Conservation (phyloP, 2,888 invertebrate species). For the Galerucella pusilla region DNA sequence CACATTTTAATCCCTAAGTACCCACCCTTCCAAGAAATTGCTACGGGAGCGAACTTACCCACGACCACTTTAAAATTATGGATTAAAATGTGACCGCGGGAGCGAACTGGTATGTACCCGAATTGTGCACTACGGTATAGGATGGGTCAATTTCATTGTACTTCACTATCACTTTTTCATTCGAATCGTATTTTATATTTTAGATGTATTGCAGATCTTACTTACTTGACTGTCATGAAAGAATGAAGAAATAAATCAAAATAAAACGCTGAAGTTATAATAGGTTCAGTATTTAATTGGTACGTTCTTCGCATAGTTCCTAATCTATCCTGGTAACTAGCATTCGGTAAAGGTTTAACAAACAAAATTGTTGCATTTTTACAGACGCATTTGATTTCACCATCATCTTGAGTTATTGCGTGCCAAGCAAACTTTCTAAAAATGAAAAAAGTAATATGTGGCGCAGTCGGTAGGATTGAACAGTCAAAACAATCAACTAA, state of each 20-base stretch:
- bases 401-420: constrained; percentile 86
- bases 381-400: constrained; percentile 79
- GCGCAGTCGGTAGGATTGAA: neutral
- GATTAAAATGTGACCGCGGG: too few relatives aligned
- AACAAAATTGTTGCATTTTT: constrained; percentile 82
- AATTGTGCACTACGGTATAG: too few relatives aligned
- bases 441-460: neutral
- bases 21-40: too few relatives aligned
- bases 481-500: too few relatives aligned
- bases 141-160: too few relatives aligned
- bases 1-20: too few relatives aligned
- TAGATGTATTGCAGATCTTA: neutral
- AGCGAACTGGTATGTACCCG: too few relatives aligned
- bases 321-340: constrained; percentile 76
- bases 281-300: constrained; percentile 77
- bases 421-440: constrained; percentile 74
- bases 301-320: constrained; percentile 78
- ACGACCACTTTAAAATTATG: too few relatives aligned
- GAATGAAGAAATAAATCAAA: constrained; percentile 84
- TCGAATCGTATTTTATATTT: too few relatives aligned
- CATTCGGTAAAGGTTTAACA: constrained; percentile 77
- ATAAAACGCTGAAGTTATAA: constrained; percentile 86
- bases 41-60: too few relatives aligned
- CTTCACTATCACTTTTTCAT: too few relatives aligned
- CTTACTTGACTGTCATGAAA: constrained; percentile 79